A percentile compares a stretch with the other conserved stretches of the same genome.
These are phyloP conservation scores for Aporrectodea caliginosa DNA, from an alignment of 1,140 invertebrate genomes.

Conservation along the genomic window DNA sequence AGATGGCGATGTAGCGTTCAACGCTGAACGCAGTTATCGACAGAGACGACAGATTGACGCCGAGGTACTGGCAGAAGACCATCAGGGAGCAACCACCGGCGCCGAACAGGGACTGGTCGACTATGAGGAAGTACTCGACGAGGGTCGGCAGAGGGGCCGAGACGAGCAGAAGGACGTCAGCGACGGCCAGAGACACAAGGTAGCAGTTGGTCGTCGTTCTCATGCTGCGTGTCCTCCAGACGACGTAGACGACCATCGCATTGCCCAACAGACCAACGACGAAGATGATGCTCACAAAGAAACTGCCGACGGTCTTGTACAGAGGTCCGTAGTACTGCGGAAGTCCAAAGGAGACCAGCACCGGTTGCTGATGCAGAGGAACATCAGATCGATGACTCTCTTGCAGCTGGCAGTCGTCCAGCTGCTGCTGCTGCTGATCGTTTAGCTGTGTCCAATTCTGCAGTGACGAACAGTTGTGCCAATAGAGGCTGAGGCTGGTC, in stretches of 20 bases:
- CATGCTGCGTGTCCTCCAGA: slow-evolving; percentile 55
- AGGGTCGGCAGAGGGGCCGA: slow-evolving; percentile 62
- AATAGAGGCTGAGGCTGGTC: no score
- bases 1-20: slow-evolving; percentile 89
- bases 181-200: slow-evolving; percentile 84
- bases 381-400: no score
- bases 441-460: no score
- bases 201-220: slow-evolving; percentile 77
- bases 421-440: no score
- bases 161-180: slow-evolving; percentile 79
- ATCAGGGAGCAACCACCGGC: slow-evolving; percentile 60
- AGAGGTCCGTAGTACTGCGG: slow-evolving; percentile 57
- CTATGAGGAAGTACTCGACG: slow-evolving; percentile 62
- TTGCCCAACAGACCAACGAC: slow-evolving; percentile 52
- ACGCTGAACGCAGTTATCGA: slow-evolving; percentile 90
- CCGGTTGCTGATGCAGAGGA: no score
- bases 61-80: slow-evolving; percentile 65
- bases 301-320: slow-evolving; percentile 60
- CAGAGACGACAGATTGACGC: slow-evolving; percentile 80
- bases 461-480: no score
- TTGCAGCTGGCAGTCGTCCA: no score
- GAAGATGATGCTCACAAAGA: slow-evolving; percentile 62
- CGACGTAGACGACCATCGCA: slow-evolving; percentile 57
- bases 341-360: slow-evolving; percentile 15
- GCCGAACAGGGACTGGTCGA: slow-evolving; percentile 63